Base-by-base conservation (phyloP, 2,113 vertebrate species). In the Tursiops truncatus region DNA sequence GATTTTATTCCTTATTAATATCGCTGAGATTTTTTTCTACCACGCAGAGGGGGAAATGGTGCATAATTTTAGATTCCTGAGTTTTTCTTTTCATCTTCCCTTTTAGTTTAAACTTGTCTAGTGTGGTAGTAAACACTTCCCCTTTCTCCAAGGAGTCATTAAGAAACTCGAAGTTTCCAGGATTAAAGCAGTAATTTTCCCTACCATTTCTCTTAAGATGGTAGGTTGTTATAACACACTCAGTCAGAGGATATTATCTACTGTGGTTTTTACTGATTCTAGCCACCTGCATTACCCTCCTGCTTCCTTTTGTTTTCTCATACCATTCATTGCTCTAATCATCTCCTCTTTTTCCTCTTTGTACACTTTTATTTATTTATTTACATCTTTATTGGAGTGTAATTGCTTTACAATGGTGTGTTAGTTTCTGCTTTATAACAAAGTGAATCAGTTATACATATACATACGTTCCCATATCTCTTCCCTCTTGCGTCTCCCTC, bases 61-160 rank as follows among this genome's bases (percentile, higher is more conserved):
- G 4, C 21, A 92, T 74, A 79, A 92, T 80, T 79, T 96, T 70
- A 68, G 5, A 96, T 83, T 60, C 21, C 11, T 65, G 47, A 20
- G 5, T 36, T 94, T 92, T 95, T 17, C 71, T 93, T 93, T 81
- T 44, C 38, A 41, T 38, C 53, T 82, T 77, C 0, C 2, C 65
- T 92, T 65, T 89, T 92, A 82, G 44, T 84, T 97, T 95, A 73
- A 94, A 89, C 44, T 97, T 86, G n/a, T 25, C 44, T 95, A 28
- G 1, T 91, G 8, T 71, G 38, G 21, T 38, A 91, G 84, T 58
- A 60, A 84, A 88, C 62, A 74, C 13, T 81, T 95, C 6, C 15
- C 12, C 1, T 97, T 96, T 95, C 60, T 85, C 70, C 36, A 94
- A 94, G 15, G 47, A 68, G 50, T 93, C 74, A 83, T 70, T 93